Percentiles rank a stretch among this genome's conserved stretches.
Evolutionary conservation across 2,888 invertebrate species (phyloP).

Genomic region (Saturnia pavonia): DNA sequence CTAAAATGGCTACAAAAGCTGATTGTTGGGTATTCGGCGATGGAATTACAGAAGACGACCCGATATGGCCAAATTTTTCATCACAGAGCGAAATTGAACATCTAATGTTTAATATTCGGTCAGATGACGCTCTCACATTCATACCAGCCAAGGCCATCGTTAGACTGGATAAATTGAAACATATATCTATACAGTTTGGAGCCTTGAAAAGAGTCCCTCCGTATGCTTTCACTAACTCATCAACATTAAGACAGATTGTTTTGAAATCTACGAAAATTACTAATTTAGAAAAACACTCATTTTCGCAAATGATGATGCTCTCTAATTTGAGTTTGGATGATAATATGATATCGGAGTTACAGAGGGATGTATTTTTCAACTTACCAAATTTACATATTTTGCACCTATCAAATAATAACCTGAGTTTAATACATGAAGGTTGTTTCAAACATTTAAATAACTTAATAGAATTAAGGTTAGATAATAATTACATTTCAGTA

Average conservation of each 20-base stretch:
- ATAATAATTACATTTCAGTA: constrained; percentile 87
- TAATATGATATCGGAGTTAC: constrained; percentile 88
- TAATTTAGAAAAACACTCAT: constrained; percentile 85
- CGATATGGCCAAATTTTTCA: constrained; percentile 87
- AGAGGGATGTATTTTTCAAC: constrained; percentile 87
- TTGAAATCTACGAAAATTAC: constrained; percentile 87
- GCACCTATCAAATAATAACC: constrained; percentile 91
- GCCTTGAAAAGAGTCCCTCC: constrained; percentile 86
- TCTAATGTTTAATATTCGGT: constrained; percentile 86
- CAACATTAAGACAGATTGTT: constrained; percentile 85
- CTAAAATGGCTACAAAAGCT: constrained; percentile 83
- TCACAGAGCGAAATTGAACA: constrained; percentile 86
- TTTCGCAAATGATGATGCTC: constrained; percentile 87
- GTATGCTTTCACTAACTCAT: constrained; percentile 88
- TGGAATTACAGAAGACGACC: constrained; percentile 84
- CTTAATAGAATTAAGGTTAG: constrained; percentile 90
- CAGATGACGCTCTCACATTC: constrained; percentile 86
- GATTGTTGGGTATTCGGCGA: constrained; percentile 88
- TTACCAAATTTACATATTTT: constrained; percentile 87
- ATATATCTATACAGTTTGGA: constrained; percentile 87
- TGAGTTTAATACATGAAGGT: constrained; percentile 92
- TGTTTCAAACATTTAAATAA: constrained; percentile 89
- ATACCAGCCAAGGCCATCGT: constrained; percentile 87
- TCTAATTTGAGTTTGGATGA: constrained; percentile 87
- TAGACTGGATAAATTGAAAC: constrained; percentile 85